phyloP scores from a whole-genome alignment of 2,113 vertebrate species.

The Laticauda laticaudata region DNA sequence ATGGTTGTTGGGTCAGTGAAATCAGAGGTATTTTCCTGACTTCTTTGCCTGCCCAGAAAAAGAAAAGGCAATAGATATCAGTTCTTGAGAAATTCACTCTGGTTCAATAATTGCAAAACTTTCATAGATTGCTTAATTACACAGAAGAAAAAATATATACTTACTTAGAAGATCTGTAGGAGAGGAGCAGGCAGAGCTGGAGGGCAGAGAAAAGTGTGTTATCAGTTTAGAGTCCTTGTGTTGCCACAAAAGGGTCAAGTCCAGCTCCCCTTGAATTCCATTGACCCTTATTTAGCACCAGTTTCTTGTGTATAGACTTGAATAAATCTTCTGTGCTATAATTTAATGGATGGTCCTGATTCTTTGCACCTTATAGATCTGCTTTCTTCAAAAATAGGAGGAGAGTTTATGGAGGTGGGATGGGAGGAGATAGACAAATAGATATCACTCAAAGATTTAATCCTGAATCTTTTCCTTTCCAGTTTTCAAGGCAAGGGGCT shows the following conservation, averaged over 20 bases:
- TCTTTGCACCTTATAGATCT: background rate
- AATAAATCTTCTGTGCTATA: background rate
- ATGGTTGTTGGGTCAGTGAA: background rate
- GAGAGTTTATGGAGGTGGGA: background rate
- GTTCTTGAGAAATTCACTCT: background rate
- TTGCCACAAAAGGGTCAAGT: background rate
- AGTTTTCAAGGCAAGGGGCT: background rate
- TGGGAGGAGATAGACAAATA: background rate
- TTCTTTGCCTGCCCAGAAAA: background rate
- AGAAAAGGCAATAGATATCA: background rate
- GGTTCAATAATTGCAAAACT: background rate
- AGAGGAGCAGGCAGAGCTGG: background rate
- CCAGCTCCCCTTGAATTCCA: background rate
- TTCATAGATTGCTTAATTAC: background rate
- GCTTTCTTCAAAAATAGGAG: background rate
- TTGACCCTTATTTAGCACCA: background rate
- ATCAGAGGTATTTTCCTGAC: background rate
- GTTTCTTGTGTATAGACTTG: background rate
- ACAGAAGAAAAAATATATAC: background rate
- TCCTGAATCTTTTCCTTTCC: background rate
- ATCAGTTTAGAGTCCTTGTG: background rate
- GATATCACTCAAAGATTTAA: background rate
- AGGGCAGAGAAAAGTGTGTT: background rate
- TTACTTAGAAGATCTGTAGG: background rate
- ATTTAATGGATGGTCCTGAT: background rate